Base-by-base conservation (phyloP, 2,797 vertebrate species). In the Mormyrus hasselquistii region DNA sequence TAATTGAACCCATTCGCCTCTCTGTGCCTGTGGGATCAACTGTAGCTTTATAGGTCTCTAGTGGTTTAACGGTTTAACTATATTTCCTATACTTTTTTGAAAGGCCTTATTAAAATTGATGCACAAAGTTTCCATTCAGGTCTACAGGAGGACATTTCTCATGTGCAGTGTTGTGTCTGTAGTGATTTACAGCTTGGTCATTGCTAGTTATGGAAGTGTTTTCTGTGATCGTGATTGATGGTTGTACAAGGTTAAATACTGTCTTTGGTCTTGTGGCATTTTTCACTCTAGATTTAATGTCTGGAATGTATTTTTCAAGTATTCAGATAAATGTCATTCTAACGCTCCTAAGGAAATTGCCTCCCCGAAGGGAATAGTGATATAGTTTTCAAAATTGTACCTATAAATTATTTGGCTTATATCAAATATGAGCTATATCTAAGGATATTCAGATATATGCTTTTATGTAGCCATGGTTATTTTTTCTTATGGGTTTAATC, bases 1-100 rank as follows among this genome's bases (percentile, higher is more conserved):
- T 96, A 96, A 96, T 96, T 96, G 94, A 96, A 96, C 95, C 95
- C 96, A 96, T 96, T 96, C 96, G 95, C 94, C 92, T 94, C 93
- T 94, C 94, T 93, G 93, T 95, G 95, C 96, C 95, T 94, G 93
- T 96, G 95, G 96, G 95, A 95, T 94, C 93, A 92, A 93, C 93
- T 91, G 91, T 90, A 94, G 93, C 94, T 93, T 95, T 88, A 65
- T 93, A 91, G 93, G 92, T 93, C 94, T 91, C 92, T 87, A 89
- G 93, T 90, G 92, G 93, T 95, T 95, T 94, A 94, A 94, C 82
- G 92, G 94, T 95, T 94, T 94, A 93, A 93, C 93, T 94, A 94
- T 95, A 93, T 93, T 94, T 95, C 90, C 90, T 90, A 41, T 55
- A 50, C 29, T 59, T 88, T 88, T 83, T 69, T 86, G 59, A 90